Conservation (phyloP, 2,113 vertebrate species). For the Cariama cristata region DNA sequence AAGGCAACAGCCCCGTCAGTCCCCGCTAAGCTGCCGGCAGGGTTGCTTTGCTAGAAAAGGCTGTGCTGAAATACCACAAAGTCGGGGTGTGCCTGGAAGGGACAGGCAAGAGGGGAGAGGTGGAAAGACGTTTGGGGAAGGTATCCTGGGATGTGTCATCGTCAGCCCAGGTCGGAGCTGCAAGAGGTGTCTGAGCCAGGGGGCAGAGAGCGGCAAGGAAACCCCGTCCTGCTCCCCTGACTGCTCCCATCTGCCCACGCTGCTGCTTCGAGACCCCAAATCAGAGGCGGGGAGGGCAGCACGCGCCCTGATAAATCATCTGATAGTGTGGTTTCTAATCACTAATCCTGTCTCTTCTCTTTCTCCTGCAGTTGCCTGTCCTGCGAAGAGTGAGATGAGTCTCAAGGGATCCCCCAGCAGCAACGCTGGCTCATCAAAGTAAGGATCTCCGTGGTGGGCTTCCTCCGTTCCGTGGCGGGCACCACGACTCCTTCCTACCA, state of each 20-base stretch:
- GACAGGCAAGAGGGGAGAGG: not conserved
- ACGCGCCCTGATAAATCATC: fast-evolving
- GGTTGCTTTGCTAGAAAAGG: not conserved
- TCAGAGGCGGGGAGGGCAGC: not conserved
- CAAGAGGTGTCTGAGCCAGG: not conserved
- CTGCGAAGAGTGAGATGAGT: slow-evolving; percentile 56
- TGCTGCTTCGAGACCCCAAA: not conserved
- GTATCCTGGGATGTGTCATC: not conserved
- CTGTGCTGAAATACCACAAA: not conserved
- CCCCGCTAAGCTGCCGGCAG: not conserved
- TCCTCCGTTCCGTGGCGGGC: not conserved
- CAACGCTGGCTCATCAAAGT: slow-evolving; percentile 61
- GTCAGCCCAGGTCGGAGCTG: not conserved
- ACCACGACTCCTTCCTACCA: not conserved
- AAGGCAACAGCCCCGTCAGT: not conserved
- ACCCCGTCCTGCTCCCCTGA: not conserved
- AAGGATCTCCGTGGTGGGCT: not conserved
- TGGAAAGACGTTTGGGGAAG: not conserved
- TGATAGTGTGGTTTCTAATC: not conserved
- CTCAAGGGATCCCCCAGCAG: slow-evolving; percentile 67
- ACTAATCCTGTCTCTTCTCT: not conserved
- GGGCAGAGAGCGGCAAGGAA: not conserved
- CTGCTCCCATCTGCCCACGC: not conserved
- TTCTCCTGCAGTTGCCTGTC: slow-evolving; percentile 56
- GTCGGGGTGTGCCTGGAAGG: not conserved